These are phyloP conservation scores for Heteronetta atricapilla DNA, from an alignment of 2,113 vertebrate species.

Conservation along the genomic window DNA sequence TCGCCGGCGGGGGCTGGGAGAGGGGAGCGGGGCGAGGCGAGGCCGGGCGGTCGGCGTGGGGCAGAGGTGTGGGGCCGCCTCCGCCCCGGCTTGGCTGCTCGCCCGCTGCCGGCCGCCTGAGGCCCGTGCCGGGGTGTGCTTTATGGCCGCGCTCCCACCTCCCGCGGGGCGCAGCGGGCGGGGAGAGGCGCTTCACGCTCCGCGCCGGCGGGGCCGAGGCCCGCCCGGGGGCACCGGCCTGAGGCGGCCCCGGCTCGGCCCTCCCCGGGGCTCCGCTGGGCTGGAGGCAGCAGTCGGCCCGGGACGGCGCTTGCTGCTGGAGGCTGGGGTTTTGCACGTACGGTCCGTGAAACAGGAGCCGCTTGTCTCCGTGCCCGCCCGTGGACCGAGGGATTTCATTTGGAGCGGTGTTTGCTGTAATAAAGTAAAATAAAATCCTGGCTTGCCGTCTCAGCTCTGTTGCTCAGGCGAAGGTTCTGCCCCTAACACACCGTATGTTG, in stretches of 20 bases:
- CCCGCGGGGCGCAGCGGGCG: too few species aligned
- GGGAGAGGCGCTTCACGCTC: too few species aligned
- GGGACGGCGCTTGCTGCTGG: fast-evolving
- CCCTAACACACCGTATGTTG: neutral
- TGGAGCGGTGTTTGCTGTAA: fast-evolving
- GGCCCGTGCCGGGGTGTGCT: neutral
- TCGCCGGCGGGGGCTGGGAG: constrained; percentile 31
- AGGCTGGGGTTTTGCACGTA: neutral
- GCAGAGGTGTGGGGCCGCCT: neutral
- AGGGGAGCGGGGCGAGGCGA: neutral
- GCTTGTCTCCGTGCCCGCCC: fast-evolving
- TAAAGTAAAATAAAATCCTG: fast-evolving
- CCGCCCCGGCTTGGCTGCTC: neutral
- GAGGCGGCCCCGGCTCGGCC: neutral
- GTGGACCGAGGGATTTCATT: too few species aligned
- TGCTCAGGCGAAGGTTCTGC: neutral
- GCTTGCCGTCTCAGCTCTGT: neutral
- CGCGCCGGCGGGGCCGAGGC: too few species aligned
- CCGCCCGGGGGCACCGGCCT: neutral
- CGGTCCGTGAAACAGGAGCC: too few species aligned
- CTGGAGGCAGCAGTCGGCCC: neutral
- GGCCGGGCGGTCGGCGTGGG: neutral
- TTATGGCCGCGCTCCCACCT: neutral
- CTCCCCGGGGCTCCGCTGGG: neutral
- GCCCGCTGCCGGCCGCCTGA: neutral